These are phyloP conservation scores for Gymnoscopelus braueri DNA, from an alignment of 2,797 vertebrate genomes.

Conservation along the genomic window DNA sequence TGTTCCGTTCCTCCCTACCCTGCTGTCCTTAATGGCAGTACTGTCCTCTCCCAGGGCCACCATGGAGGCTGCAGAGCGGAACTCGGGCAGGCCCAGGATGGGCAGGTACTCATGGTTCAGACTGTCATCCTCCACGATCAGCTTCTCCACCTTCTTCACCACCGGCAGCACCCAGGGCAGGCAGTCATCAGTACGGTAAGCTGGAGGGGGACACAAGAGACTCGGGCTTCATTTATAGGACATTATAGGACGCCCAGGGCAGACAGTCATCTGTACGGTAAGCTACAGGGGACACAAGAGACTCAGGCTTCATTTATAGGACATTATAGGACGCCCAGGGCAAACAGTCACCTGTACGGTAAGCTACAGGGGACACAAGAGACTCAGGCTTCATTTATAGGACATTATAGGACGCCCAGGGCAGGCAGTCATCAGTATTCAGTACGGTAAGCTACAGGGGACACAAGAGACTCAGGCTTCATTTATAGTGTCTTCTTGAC, in stretches of 20 bases:
- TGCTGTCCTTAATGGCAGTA: slow-evolving; percentile 86
- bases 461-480: too few species aligned
- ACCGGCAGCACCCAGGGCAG: slow-evolving; percentile 97
- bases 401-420: too few species aligned
- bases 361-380: slow-evolving; percentile 79
- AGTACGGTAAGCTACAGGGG: too few species aligned
- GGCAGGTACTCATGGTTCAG: slow-evolving; percentile 97
- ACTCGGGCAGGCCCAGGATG: slow-evolving; percentile 92
- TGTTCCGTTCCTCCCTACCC: slow-evolving; percentile 73
- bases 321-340: slow-evolving; percentile 82
- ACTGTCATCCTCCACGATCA: slow-evolving; percentile 85
- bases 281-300: too few species aligned
- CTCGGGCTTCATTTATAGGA: background rate
- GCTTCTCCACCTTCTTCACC: slow-evolving; percentile 92
- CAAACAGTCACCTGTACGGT: slow-evolving; percentile 92
- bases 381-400: background rate
- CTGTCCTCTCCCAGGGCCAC: slow-evolving; percentile 91
- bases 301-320: too few species aligned
- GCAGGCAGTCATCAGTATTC: too few species aligned
- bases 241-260: too few species aligned
- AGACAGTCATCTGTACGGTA: too few species aligned
- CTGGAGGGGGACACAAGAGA: slow-evolving; percentile 68
- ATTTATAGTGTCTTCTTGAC: too few species aligned
- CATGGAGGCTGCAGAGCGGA: slow-evolving; percentile 87
- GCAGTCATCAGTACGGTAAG: slow-evolving; percentile 93